Conservation (phyloP, 2,113 vertebrate species). For the Archocentrus centrarchus region DNA sequence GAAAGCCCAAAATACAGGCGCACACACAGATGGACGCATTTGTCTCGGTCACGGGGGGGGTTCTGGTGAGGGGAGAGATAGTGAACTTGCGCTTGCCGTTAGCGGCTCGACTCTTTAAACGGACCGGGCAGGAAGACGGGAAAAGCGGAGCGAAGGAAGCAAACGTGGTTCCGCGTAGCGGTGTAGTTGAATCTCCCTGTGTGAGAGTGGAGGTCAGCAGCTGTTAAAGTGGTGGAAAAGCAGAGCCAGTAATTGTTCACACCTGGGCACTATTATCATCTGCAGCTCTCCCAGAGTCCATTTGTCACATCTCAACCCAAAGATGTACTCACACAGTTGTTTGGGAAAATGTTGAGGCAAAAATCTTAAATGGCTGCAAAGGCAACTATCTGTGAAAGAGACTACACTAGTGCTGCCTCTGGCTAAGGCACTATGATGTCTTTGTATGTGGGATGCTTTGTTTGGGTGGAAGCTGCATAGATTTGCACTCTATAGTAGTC, state of each 20-base stretch:
- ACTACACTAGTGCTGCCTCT: neutral
- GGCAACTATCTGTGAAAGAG: constrained; percentile 9
- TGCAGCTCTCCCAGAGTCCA: constrained; percentile 22
- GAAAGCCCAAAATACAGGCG: constrained; percentile 43
- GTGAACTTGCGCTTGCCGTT: constrained; percentile 27
- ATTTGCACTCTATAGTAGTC: constrained; percentile 25
- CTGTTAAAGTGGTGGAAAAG: constrained; percentile 33
- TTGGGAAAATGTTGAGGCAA: constrained; percentile 15
- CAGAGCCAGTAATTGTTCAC: constrained; percentile 49
- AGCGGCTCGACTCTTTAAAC: constrained; percentile 50
- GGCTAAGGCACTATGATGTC: constrained; percentile 21
- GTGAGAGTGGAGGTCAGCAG: constrained; percentile 16
- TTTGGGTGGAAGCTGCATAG: constrained; percentile 31
- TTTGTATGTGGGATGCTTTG: constrained; percentile 18
- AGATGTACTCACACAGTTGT: constrained; percentile 20
- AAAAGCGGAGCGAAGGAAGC: constrained; percentile 50
- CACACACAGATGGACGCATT: constrained; percentile 29
- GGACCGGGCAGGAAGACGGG: constrained; percentile 55
- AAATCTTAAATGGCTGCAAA: constrained; percentile 23
- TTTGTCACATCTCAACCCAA: constrained; percentile 30
- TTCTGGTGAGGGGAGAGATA: constrained; percentile 34
- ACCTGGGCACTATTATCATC: constrained; percentile 59
- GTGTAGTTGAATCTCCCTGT: constrained; percentile 33
- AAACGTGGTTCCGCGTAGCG: constrained; percentile 30
- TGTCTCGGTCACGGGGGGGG: constrained; percentile 9